Conservation (phyloP, 2,888 invertebrate genomes). For the Cheilosia vernalis region DNA sequence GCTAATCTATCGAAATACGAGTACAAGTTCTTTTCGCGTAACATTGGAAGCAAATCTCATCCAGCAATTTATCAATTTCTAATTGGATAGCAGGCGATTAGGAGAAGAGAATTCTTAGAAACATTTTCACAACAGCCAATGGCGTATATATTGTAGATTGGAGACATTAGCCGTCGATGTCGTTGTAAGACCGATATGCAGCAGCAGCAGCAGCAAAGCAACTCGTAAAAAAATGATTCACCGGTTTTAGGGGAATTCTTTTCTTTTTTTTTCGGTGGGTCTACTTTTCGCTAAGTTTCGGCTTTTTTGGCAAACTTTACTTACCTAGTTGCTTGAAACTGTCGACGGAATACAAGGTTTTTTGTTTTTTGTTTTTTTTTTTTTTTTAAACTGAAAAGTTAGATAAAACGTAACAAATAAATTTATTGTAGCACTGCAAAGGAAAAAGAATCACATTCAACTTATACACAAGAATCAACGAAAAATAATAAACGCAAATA, state of each 20-base stretch:
- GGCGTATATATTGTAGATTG: constrained; percentile 38
- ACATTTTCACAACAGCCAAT: constrained; percentile 34
- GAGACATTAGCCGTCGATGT: constrained; percentile 30
- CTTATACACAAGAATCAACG: constrained; percentile 73
- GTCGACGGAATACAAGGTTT: constrained; percentile 13
- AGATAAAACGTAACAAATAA: constrained; percentile 68
- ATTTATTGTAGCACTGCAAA: constrained; percentile 57
- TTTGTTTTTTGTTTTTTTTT: background rate
- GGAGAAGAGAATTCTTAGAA: constrained; percentile 29
- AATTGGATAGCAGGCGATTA: constrained; percentile 51
- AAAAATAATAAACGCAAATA: constrained; percentile 74
- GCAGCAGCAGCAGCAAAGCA: constrained; percentile 26
- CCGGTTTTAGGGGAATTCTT: constrained; percentile 52
- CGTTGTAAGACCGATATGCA: constrained; percentile 51
- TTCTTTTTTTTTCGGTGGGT: background rate
- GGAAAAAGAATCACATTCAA: constrained; percentile 70
- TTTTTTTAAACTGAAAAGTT: constrained; percentile 38
- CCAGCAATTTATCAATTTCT: background rate
- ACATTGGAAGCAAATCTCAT: constrained; percentile 4
- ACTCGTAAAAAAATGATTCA: constrained; percentile 63
- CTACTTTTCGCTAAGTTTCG: constrained; percentile 13
- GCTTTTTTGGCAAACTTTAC: constrained; percentile 6
- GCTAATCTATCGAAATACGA: constrained; percentile 13
- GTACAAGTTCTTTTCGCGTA: constrained; percentile 10
- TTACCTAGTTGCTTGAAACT: constrained; percentile 46